Evolutionary conservation across 2,113 vertebrate genomes (phyloP), one percentile per base, ranked within the genome.

Genomic region (Neogale vison): DNA sequence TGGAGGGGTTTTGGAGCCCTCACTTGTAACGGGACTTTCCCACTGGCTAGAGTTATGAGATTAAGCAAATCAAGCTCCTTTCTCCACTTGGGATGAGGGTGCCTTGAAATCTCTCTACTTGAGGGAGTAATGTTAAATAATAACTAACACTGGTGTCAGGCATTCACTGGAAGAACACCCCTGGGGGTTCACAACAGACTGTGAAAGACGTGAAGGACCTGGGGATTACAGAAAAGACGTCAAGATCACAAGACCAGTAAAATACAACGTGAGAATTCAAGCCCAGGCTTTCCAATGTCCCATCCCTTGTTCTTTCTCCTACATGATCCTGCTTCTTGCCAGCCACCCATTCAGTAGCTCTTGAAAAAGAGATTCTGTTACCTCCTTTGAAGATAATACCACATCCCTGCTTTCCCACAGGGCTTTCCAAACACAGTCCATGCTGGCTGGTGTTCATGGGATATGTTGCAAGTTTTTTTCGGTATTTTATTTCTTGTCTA

Each of bases 331-430:
- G 29, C 63, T 71, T 59, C 63, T 26, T 50, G 14, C 67, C 80
- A 65, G 36, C 67, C 34, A 59, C 50, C 84, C 61, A 90, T 95
- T 97, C 59, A 74, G 23, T 67, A 61, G 76, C 67, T 89, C 20
- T 71, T 96, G 65, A 76, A 94, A 93, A 89, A 59, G 84, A 95
- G 90, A 95, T 97, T 94, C 55, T 88, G 5, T 97, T 90, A 86
- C 77, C 31, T 83, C 59, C 96, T 98, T 95, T 94, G 96, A 95
- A 96, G 74, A 72, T 83, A 90, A 95, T 90, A 88, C 55, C 85
- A 80, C 85, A 80, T 83, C 79, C 85, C n/a, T 96, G 8, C 72
- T 96, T 97, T 97, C 96, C 96, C 97, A 97, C 93, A 95, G 93
- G 20, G 79, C 88, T 97, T 97, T 97, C 71, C 84, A 79, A 81